Base-by-base conservation (phyloP, 2,113 vertebrate genomes). In the Rhynchopsitta pachyrhyncha region DNA sequence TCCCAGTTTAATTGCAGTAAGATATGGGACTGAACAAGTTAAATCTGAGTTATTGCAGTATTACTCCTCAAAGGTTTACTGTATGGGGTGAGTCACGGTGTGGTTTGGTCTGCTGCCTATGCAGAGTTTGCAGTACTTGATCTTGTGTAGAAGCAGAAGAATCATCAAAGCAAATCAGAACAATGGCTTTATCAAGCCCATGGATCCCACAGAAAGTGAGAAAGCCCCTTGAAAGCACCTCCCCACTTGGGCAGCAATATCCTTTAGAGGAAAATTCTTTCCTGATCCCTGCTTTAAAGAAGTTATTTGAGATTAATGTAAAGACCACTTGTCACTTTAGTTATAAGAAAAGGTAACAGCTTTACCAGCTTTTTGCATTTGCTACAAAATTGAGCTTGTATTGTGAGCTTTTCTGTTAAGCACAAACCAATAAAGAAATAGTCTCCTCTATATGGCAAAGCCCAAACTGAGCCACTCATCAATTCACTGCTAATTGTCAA, bases 241-340 rank as follows among this genome's bases (percentile, higher is more conserved):
- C 60, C 76, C 29, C 44, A 10, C 50, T 12, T 25, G 44, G 63
- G 35, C 57, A 89, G 74, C 77, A 86, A 93, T 82, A 90, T 94
- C 93, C 92, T 94, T 94, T 79, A 3, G 59, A 93, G 93, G 86
- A 79, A 95, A 93, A 96, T 94, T 96, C 93, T 85, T 96, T 94
- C 90, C 88, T 89, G 92, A 82, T 95, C 86, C 81, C 67, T 35
- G 59, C 63, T 84, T 85, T 96, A 93, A 75, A 96, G 80, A 86
- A 93, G 91, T 89, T 95, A 96, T 92, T 94, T 53, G 73, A 94
- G 91, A 95, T 96, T 81, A 94, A 96, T 94, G 83, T 79, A 96
- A 94, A 96, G 95, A 94, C 92, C 95, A 96, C 93, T 97, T 96
- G 95, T 95, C 95, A 94, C 88, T 88, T 88, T 15, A 81, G 88